Evolutionary conservation across 2,888 invertebrate genomes (phyloP).

Genomic region (Ichneumoninae sp.): DNA sequence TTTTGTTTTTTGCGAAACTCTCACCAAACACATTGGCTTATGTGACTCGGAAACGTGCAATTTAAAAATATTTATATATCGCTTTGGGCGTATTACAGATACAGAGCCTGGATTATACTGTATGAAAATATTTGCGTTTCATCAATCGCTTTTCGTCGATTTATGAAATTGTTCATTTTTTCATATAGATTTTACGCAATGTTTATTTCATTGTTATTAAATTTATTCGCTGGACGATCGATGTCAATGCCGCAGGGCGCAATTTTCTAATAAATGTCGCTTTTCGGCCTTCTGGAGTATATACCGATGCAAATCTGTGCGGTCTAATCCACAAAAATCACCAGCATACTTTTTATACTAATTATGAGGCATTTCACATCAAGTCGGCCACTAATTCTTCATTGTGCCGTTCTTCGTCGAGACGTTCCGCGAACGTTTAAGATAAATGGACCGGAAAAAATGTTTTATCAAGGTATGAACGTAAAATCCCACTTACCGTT

Average conservation of each 20-base stretch:
- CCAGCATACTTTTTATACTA: neutral
- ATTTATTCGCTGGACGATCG: slow-evolving; percentile 15
- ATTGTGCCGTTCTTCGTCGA: neutral
- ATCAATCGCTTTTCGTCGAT: slow-evolving; percentile 19
- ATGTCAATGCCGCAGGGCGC: neutral
- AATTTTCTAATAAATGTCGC: slow-evolving; percentile 10
- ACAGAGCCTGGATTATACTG: neutral
- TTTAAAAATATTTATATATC: slow-evolving; percentile 24
- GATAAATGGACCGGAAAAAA: neutral
- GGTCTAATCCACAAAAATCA: neutral
- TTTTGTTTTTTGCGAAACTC: slow-evolving; percentile 2
- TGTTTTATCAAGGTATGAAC: too few species aligned
- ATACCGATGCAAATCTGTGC: neutral
- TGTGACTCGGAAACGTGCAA: slow-evolving; percentile 16
- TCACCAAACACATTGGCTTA: slow-evolving; percentile 41
- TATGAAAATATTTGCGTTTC: slow-evolving; percentile 14
- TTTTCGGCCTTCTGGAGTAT: neutral
- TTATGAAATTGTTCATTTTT: slow-evolving; percentile 7
- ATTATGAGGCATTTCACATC: neutral
- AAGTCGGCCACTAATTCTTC: neutral
- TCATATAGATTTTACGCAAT: slow-evolving; percentile 19
- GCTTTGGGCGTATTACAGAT: slow-evolving; percentile 42
- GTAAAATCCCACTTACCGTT: too few species aligned
- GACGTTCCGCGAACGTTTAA: neutral
- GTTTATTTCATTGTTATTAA: slow-evolving; percentile 15